Percentiles rank a stretch among this genome's conserved stretches.
phyloP scores from a whole-genome alignment of 2,888 invertebrate species.

The Acheta domesticus region DNA sequence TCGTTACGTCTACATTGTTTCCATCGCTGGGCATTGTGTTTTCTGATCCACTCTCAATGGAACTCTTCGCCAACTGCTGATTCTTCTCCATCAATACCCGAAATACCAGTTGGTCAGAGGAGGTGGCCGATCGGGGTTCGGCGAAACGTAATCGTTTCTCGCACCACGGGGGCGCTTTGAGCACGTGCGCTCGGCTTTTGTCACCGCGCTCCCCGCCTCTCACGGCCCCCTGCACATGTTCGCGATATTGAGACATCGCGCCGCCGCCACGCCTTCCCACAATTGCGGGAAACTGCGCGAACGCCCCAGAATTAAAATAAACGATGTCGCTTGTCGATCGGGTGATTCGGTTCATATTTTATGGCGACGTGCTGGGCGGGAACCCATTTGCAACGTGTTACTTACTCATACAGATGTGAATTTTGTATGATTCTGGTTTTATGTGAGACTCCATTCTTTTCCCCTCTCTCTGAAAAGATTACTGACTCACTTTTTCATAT shows the following conservation, averaged over 20 bases:
- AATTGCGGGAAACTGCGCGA: background rate
- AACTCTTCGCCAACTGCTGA: too few relatives aligned
- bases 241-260: background rate
- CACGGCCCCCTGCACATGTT: background rate
- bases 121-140: background rate
- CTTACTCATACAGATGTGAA: conserved; percentile 10
- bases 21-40: too few relatives aligned
- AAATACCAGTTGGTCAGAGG: too few relatives aligned
- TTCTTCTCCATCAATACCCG: too few relatives aligned
- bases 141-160: background rate
- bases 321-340: background rate
- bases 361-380: background rate
- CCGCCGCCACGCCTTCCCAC: background rate
- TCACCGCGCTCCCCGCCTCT: background rate
- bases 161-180: background rate
- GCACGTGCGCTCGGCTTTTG: background rate
- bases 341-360: conserved; percentile 7
- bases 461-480: background rate
- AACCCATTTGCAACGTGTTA: background rate
- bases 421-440: background rate
- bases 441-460: background rate
- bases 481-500: background rate
- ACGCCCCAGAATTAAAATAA: background rate
- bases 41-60: too few relatives aligned
- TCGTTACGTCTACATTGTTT: too few relatives aligned